Percentiles rank a stretch among this genome's conserved stretches.
These are phyloP conservation scores for Datnioides undecimradiatus DNA, from an alignment of 2,113 vertebrate species.

Conservation along the genomic window DNA sequence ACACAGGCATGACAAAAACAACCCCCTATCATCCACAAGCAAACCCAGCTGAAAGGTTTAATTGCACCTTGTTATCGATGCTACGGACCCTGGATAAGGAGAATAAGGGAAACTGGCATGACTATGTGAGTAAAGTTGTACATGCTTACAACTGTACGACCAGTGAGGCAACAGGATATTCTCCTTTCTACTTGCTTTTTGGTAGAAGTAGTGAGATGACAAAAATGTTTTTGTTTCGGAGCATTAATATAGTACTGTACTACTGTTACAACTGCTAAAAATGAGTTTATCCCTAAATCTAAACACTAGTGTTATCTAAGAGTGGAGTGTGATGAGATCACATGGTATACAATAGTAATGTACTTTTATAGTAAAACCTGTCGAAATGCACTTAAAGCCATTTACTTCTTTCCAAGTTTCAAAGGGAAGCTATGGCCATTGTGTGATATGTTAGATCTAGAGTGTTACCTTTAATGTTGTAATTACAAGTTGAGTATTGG, in stretches of 20 bases:
- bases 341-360: background rate
- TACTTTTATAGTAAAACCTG: background rate
- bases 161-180: background rate
- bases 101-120: constrained; percentile 8
- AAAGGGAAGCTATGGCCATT: background rate
- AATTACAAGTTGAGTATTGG: no score
- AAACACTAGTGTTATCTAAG: background rate
- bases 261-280: background rate
- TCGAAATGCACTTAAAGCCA: background rate
- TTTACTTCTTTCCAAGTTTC: background rate
- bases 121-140: constrained; percentile 19
- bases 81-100: background rate
- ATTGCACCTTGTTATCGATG: constrained; percentile 5
- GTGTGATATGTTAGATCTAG: background rate
- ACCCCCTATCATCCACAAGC: background rate
- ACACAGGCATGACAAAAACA: background rate
- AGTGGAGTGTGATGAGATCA: background rate
- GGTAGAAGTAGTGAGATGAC: background rate
- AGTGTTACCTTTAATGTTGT: no score
- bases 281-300: no score
- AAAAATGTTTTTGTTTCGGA: no score
- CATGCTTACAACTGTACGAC: constrained; percentile 11
- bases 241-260: no score
- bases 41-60: constrained; percentile 27
- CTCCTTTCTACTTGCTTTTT: constrained; percentile 17